phyloP scores from a whole-genome alignment of 2,797 vertebrate genomes.

The Chelon labrosus region DNA sequence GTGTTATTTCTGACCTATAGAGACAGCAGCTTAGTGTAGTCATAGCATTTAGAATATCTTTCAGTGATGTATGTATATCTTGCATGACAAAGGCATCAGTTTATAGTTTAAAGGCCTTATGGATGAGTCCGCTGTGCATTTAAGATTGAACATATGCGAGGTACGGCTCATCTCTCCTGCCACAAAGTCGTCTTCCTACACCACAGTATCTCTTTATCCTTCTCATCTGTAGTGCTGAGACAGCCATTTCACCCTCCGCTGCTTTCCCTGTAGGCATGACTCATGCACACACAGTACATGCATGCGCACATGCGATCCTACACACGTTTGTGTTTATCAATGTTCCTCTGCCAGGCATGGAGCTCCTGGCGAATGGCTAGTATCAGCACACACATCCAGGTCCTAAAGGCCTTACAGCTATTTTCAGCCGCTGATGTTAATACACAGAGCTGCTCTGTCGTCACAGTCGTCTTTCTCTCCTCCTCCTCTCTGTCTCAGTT shows the following conservation, averaged over 20 bases:
- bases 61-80: slow-evolving; percentile 7
- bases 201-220: slow-evolving; percentile 59
- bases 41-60: slow-evolving; percentile 4
- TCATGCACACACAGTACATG: slow-evolving; percentile 45
- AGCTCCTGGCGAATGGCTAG: slow-evolving; percentile 75
- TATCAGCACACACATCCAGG: slow-evolving; percentile 76
- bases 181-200: slow-evolving; percentile 27
- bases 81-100: slow-evolving; percentile 12
- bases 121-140: slow-evolving; percentile 22
- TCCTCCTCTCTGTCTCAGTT: slow-evolving; percentile 24
- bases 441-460: slow-evolving; percentile 45
- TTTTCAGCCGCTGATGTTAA: slow-evolving; percentile 79
- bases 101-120: slow-evolving; percentile 8
- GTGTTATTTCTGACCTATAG: slow-evolving; percentile 7
- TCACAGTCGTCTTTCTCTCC: slow-evolving; percentile 21
- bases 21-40: slow-evolving; percentile 8
- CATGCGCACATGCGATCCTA: not conserved
- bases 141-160: slow-evolving; percentile 4
- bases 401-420: slow-evolving; percentile 71
- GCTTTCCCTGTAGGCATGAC: slow-evolving; percentile 53
- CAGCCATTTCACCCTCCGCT: slow-evolving; percentile 43
- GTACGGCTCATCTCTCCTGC: slow-evolving; percentile 22
- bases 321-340: slow-evolving; percentile 78
- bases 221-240: slow-evolving; percentile 57
- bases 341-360: slow-evolving; percentile 76